phyloP scores from a whole-genome alignment of 2,888 invertebrate species.

The Griposia aprilina region DNA sequence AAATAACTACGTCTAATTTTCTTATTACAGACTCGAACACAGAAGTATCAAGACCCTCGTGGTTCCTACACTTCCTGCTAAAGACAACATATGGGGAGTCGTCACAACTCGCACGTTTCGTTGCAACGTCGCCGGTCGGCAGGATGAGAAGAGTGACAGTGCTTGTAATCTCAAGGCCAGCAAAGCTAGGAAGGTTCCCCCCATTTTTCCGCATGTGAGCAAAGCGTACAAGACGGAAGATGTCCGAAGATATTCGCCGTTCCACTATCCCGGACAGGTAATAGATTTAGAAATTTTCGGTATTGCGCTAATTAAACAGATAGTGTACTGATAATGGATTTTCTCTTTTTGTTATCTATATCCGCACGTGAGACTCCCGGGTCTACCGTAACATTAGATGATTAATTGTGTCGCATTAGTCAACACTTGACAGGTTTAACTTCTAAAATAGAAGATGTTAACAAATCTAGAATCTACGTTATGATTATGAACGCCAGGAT shows the following conservation, averaged over 20 bases:
- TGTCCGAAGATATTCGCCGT: constrained; percentile 81
- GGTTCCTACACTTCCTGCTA: constrained; percentile 38
- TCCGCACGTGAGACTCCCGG: too few relatives aligned
- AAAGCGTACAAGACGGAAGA: constrained; percentile 72
- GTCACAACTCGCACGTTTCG: constrained; percentile 46
- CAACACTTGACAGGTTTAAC: neutral
- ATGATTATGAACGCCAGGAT: neutral
- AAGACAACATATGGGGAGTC: constrained; percentile 54
- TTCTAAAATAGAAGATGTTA: neutral
- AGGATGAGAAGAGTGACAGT: constrained; percentile 25
- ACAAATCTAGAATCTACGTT: neutral
- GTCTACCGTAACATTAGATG: neutral
- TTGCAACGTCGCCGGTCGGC: constrained; percentile 14
- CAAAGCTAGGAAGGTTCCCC: constrained; percentile 68
- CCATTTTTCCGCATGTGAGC: constrained; percentile 72
- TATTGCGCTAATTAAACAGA: constrained; percentile 58
- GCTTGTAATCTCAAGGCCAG: constrained; percentile 35
- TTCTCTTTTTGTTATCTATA: constrained; percentile 29
- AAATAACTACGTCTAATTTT: constrained; percentile 34
- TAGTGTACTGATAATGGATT: constrained; percentile 50
- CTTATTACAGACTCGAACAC: constrained; percentile 62
- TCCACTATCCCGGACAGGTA: constrained; percentile 82
- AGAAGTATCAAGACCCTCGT: constrained; percentile 59
- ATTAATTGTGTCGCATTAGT: neutral
- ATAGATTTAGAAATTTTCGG: constrained; percentile 63